Percentiles rank a stretch among this genome's conserved stretches.
phyloP scores from a whole-genome alignment of 2,113 vertebrate species.

The Centropus unirufus region DNA sequence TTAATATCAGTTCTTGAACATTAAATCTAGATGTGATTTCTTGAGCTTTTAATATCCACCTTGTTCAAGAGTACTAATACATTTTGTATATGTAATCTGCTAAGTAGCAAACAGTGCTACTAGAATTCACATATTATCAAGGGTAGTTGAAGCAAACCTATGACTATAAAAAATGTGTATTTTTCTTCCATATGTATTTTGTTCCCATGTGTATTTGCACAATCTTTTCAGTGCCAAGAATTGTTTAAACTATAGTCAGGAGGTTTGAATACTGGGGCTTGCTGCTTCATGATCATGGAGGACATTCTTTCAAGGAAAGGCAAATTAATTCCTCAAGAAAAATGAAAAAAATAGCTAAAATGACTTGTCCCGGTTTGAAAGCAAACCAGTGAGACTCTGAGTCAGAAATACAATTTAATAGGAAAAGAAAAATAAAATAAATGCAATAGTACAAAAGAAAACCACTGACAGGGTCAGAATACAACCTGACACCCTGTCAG shows the following conservation, averaged over 20 bases:
- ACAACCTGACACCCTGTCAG: no score
- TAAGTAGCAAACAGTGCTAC: not conserved
- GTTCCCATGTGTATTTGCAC: not conserved
- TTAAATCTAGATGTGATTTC: not conserved
- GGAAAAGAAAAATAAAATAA: no score
- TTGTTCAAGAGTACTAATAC: not conserved
- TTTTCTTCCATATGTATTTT: not conserved
- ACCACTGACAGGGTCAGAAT: no score
- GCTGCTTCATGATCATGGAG: not conserved
- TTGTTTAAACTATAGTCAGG: not conserved
- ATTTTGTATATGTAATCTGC: not conserved
- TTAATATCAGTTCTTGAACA: not conserved
- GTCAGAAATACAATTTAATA: no score
- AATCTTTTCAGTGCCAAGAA: not conserved
- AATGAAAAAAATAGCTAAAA: not conserved
- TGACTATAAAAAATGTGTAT: not conserved
- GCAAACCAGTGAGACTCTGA: no score
- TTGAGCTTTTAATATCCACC: not conserved
- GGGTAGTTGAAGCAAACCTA: not conserved
- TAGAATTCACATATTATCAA: not conserved
- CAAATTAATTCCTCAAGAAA: not conserved
- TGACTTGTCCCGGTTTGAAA: no score
- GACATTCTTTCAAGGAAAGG: not conserved
- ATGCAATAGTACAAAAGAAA: no score
- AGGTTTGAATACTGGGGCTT: not conserved